Evolutionary conservation across 1,140 invertebrate genomes (phyloP), one percentile per base, ranked within the genome.

Genomic region (Tetragnatha versicolor): DNA sequence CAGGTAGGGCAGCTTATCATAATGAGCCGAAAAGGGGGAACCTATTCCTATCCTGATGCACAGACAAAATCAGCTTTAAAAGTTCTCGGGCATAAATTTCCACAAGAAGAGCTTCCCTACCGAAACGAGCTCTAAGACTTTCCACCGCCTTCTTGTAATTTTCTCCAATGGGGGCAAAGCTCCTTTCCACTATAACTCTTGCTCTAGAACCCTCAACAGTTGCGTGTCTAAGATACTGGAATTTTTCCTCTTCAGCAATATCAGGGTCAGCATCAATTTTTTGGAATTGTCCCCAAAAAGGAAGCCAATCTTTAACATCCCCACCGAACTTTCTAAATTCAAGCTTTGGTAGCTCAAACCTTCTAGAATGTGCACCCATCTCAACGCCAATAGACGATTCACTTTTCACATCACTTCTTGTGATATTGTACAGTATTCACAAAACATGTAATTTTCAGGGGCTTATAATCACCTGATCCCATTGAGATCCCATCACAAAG

Each of bases 281-380:
- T 33, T 79, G 45, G 63, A 84, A 84, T 49, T 83, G 82, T 0
- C 69, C 72, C 84, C 84, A 84, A 70, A 84, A 85, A 0, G 66
- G 37, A 5, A 85, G 55, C 83, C 83, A 85, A 0, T 81, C 81
- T 37, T 79, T 84, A 1, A 84, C 65, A 25, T 81, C 69, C 1
- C 83, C 83, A 42, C 53, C 68, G 35, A 82, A 85, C 49, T 84
- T 84, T n/a, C 70, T 55, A 10, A 84, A 37, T 65, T 85, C 81
- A 0, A 84, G 31, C 1, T 77, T 79, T 0, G 83, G 84, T 4
- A 82, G 66, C 20, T 83, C 66, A 37, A 77, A 66, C 10, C 33
- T 63, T 25, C 37, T 45, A n/a, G n/a, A n/a, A n/a, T n/a, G n/a
- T n/a, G n/a, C n/a, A n/a, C n/a, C n/a, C n/a, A n/a, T n/a, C n/a